Percentiles rank a stretch among this genome's conserved stretches.
phyloP scores from a whole-genome alignment of 1,140 invertebrate species.

The Conus betulinus region DNA sequence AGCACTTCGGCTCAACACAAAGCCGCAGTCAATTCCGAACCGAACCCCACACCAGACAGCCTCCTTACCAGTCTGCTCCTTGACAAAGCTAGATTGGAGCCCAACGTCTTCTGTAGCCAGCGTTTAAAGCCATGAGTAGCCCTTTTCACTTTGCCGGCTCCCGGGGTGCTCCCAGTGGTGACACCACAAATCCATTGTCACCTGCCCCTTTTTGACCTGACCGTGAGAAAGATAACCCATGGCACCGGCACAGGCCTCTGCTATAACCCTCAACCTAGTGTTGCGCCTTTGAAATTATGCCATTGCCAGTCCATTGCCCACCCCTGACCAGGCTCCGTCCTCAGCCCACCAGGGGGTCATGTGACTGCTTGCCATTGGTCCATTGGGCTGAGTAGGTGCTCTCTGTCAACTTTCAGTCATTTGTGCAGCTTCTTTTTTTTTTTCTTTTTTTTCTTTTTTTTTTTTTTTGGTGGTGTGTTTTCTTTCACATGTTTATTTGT shows the following conservation, averaged over 20 bases:
- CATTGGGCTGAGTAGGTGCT: conserved; percentile 29
- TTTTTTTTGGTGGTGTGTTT: neutral
- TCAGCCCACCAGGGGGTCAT: conserved; percentile 27
- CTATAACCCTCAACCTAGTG: conserved; percentile 13
- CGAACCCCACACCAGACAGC: conserved; percentile 22
- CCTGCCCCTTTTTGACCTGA: conserved; percentile 20
- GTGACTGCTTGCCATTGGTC: conserved; percentile 14
- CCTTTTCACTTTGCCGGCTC: conserved; percentile 3
- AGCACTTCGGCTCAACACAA: conserved; percentile 33
- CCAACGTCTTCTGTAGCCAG: conserved; percentile 38
- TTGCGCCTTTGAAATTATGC: conserved; percentile 18
- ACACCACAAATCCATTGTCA: conserved; percentile 9
- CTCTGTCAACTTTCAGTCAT: conserved; percentile 18
- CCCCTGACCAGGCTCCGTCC: conserved; percentile 35
- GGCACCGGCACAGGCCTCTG: conserved; percentile 17
- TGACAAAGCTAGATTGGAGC: conserved; percentile 30
- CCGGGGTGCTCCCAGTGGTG: conserved; percentile 1
- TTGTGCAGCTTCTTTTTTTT: conserved; percentile 5
- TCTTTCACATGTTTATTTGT: neutral
- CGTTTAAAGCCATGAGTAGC: conserved; percentile 41
- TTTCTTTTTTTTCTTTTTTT: neutral
- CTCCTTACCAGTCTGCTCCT: conserved; percentile 25
- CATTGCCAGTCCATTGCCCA: conserved; percentile 25
- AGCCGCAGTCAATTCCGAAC: conserved; percentile 28
- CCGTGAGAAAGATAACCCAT: conserved; percentile 33